phyloP scores from a whole-genome alignment of 23 tunicate genomes.

The Trididemnum nubilum region DNA sequence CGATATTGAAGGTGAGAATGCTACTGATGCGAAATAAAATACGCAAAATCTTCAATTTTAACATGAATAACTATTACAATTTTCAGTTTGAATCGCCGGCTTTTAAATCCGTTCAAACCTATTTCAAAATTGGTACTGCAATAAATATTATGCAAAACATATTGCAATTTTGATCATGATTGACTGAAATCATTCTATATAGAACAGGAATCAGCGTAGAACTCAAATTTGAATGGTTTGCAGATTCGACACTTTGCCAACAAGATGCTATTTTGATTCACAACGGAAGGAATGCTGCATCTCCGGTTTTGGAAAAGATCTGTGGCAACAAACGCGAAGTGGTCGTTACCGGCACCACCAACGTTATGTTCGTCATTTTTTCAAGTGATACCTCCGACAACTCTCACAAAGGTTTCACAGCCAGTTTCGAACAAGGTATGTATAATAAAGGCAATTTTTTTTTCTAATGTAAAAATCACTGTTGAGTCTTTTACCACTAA shows the following conservation, averaged over 20 bases:
- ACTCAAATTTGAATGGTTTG: too few relatives aligned
- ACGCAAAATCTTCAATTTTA: too few relatives aligned
- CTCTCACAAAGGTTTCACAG: conserved; percentile 42
- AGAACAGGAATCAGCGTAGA: too few relatives aligned
- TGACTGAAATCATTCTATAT: too few relatives aligned
- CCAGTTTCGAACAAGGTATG: conserved; percentile 42
- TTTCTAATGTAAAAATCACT: too few relatives aligned
- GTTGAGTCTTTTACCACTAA: too few relatives aligned
- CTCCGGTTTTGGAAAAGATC: conserved; percentile 36
- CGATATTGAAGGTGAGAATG: conserved; percentile 71
- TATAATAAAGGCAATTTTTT: conserved; percentile 66
- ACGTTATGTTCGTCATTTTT: conserved; percentile 49
- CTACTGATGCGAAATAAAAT: neutral
- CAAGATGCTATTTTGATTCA: conserved; percentile 64
- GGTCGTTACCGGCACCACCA: conserved; percentile 37
- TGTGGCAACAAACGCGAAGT: conserved; percentile 37
- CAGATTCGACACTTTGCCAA: conserved; percentile 49
- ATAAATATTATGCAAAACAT: too few relatives aligned
- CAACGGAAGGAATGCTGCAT: conserved; percentile 49
- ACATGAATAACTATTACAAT: too few relatives aligned
- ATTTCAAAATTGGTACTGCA: too few relatives aligned
- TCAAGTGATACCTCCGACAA: neutral
- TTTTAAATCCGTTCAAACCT: too few relatives aligned
- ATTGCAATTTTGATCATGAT: too few relatives aligned
- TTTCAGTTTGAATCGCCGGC: too few relatives aligned